These are phyloP conservation scores for Serinus canaria DNA, from an alignment of 2,113 vertebrate species.

Conservation along the genomic window DNA sequence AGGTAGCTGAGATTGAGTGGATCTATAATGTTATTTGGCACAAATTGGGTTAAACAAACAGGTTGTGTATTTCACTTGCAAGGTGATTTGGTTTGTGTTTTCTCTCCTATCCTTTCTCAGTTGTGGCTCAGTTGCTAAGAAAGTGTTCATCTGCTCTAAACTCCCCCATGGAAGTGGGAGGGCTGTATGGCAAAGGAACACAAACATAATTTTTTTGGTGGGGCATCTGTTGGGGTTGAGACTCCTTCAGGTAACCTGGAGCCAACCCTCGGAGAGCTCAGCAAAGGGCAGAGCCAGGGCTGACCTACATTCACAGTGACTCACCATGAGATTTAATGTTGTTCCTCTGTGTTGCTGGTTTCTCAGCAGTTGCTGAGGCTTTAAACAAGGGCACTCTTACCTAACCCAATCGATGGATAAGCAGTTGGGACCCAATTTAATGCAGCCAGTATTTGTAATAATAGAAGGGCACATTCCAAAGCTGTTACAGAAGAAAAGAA, in stretches of 20 bases:
- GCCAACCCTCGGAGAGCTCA: not conserved
- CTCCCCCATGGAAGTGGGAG: not conserved
- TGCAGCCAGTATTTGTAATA: not conserved
- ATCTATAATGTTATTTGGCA: not conserved
- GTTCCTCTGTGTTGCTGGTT: not conserved
- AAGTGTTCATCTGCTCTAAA: not conserved
- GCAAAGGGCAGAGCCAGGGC: not conserved
- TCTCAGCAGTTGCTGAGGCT: not conserved
- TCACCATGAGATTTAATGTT: not conserved
- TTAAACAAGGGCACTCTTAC: not conserved
- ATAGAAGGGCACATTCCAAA: conserved; percentile 7
- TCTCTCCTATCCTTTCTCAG: not conserved
- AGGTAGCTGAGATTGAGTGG: not conserved
- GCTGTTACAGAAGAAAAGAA: not conserved
- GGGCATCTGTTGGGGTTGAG: not conserved
- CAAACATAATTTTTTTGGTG: not conserved
- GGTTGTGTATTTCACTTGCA: not conserved
- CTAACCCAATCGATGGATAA: not conserved
- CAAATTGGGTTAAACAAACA: not conserved
- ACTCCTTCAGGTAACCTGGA: not conserved
- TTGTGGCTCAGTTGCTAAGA: not conserved
- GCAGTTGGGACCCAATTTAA: not conserved
- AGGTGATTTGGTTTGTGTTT: not conserved
- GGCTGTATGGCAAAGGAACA: not conserved
- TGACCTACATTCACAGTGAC: not conserved